Percentiles rank a stretch among this genome's conserved stretches.
phyloP scores from a whole-genome alignment of 2,888 invertebrate genomes.

The Cantharis lateralis region DNA sequence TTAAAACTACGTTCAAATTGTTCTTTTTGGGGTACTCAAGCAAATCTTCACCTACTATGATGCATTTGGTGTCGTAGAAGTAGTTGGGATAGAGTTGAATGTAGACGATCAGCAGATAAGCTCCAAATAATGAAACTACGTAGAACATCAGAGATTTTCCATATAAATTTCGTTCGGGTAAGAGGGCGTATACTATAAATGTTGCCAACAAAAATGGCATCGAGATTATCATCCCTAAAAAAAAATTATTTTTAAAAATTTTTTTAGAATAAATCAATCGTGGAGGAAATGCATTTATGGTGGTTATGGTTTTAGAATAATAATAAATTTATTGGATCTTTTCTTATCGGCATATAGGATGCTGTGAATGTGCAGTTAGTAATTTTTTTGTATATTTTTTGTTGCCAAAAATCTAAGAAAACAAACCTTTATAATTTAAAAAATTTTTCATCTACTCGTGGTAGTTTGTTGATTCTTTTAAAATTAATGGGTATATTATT shows the following conservation, averaged over 20 bases:
- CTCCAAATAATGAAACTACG: background rate
- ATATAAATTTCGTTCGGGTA: background rate
- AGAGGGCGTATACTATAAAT: background rate
- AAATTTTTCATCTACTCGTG: too few species aligned
- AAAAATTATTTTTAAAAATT: too few species aligned
- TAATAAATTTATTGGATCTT: background rate
- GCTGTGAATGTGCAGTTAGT: too few species aligned
- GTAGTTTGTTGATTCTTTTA: too few species aligned
- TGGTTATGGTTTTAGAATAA: background rate
- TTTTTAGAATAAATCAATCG: too few species aligned
- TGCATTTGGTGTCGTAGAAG: background rate
- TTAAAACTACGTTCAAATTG: background rate
- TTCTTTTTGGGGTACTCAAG: background rate
- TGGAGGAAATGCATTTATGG: background rate
- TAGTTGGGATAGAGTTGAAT: background rate
- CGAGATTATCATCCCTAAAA: background rate
- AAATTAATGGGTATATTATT: too few species aligned
- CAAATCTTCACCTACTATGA: background rate
- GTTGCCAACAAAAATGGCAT: background rate
- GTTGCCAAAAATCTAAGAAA: background rate
- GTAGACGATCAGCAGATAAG: background rate
- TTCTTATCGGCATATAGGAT: too few species aligned
- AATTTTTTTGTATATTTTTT: background rate
- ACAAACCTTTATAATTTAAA: too few species aligned
- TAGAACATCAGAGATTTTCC: background rate